Evolutionary conservation across 53 echinoderm and acorn worm genomes (phyloP).

Genomic region (Pentamera pediparva): DNA sequence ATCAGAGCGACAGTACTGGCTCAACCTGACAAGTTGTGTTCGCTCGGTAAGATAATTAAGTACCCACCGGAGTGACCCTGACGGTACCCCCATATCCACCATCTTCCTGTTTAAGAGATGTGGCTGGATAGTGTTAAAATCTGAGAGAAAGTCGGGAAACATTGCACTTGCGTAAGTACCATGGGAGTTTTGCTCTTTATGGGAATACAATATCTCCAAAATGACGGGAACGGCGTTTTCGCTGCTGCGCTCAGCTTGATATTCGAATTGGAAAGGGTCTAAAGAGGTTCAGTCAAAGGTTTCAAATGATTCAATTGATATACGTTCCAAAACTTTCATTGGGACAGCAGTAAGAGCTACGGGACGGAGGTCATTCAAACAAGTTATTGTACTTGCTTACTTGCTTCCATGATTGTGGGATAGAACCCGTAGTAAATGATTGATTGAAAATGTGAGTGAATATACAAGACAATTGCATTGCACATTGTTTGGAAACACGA

Average conservation of each 20-base stretch:
- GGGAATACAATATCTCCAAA: constrained; percentile 1
- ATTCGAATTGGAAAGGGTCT: constrained; percentile 7
- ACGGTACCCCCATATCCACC: neutral
- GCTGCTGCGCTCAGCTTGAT: neutral
- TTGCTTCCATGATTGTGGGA: neutral
- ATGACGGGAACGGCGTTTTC: neutral
- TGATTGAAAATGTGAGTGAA: constrained; percentile 7
- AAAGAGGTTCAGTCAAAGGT: neutral
- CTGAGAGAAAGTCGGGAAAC: constrained; percentile 1
- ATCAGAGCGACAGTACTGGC: neutral
- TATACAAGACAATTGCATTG: neutral
- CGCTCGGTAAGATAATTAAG: neutral
- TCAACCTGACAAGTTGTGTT: neutral
- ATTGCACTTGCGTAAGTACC: neutral
- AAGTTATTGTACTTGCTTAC: neutral
- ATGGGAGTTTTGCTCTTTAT: neutral
- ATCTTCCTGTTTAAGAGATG: neutral
- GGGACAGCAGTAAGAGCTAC: constrained; percentile 8
- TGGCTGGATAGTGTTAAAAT: constrained; percentile 10
- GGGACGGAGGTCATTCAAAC: constrained; percentile 10
- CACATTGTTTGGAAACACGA: neutral
- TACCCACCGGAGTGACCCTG: neutral
- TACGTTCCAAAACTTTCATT: constrained; percentile 5
- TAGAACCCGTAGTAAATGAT: neutral
- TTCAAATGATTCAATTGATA: neutral